These are phyloP conservation scores for Bombus pascuorum DNA, from an alignment of 1,140 invertebrate genomes.

Conservation along the genomic window DNA sequence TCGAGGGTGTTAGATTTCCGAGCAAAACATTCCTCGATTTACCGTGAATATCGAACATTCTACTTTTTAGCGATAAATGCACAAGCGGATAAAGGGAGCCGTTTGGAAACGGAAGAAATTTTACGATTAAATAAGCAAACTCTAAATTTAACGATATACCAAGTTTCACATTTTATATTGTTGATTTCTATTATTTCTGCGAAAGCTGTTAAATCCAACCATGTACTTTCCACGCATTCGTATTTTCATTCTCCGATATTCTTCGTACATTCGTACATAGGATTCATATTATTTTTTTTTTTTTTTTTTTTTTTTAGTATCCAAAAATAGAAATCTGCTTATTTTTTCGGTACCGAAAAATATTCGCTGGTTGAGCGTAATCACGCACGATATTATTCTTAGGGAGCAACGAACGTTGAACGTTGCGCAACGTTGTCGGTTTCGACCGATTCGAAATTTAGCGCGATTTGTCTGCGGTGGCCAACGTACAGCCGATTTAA, in stretches of 20 bases:
- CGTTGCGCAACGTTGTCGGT: not conserved
- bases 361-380: not conserved
- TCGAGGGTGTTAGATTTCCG: not conserved
- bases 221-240: too few species aligned
- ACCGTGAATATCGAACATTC: not conserved
- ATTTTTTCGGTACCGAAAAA: not conserved
- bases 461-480: conserved; percentile 45
- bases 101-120: not conserved
- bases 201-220: too few species aligned
- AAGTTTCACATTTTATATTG: too few species aligned
- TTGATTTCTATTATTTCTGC: too few species aligned
- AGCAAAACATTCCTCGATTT: conserved; percentile 1
- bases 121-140: too few species aligned
- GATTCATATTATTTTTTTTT: too few species aligned
- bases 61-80: conserved; percentile 1
- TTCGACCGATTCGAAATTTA: conserved; percentile 30
- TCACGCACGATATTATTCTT: not conserved
- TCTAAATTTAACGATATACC: too few species aligned
- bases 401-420: too few species aligned
- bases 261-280: too few species aligned
- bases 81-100: not conserved
- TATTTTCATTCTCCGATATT: too few species aligned
- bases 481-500: conserved; percentile 28
- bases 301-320: not conserved
- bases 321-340: not conserved